Conservation (phyloP, 2,797 vertebrate species). For the Hoplostethus atlanticus region DNA sequence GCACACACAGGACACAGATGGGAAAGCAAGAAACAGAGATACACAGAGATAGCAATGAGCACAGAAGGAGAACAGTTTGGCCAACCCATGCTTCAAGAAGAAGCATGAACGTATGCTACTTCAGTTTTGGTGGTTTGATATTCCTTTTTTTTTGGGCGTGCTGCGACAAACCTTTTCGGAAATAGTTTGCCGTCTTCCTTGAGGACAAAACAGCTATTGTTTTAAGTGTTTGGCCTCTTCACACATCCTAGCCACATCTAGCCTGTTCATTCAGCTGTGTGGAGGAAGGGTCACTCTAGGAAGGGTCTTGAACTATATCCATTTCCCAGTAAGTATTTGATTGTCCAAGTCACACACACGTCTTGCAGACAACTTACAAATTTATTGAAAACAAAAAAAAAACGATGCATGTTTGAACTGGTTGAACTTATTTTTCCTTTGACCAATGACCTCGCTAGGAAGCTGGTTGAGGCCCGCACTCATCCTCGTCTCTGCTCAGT, state of each 20-base stretch:
- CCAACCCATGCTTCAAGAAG: no score
- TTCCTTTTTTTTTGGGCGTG: not conserved
- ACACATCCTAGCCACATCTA: not conserved
- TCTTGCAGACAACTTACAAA: conserved; percentile 3
- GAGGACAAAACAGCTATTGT: no score
- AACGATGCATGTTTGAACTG: not conserved
- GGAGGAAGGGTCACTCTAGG: not conserved
- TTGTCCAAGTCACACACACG: no score
- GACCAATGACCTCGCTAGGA: conserved; percentile 57
- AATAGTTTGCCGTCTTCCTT: not conserved
- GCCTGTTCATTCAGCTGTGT: no score
- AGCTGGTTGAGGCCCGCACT: conserved; percentile 49
- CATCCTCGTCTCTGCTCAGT: conserved; percentile 52
- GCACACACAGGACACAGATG: conserved; percentile 82
- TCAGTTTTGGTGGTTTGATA: not conserved
- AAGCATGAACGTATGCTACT: no score
- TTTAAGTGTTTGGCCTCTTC: not conserved
- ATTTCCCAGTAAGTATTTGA: conserved; percentile 2
- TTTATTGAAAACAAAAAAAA: conserved; percentile 37
- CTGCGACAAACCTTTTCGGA: not conserved
- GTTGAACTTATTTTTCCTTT: conserved; percentile 66
- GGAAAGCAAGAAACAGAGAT: conserved; percentile 70
- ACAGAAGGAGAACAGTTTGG: conserved; percentile 40
- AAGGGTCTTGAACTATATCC: not conserved
- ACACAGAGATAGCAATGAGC: conserved; percentile 52